phyloP scores from a whole-genome alignment of 1,140 invertebrate genomes.

The Drosophila asahinai region DNA sequence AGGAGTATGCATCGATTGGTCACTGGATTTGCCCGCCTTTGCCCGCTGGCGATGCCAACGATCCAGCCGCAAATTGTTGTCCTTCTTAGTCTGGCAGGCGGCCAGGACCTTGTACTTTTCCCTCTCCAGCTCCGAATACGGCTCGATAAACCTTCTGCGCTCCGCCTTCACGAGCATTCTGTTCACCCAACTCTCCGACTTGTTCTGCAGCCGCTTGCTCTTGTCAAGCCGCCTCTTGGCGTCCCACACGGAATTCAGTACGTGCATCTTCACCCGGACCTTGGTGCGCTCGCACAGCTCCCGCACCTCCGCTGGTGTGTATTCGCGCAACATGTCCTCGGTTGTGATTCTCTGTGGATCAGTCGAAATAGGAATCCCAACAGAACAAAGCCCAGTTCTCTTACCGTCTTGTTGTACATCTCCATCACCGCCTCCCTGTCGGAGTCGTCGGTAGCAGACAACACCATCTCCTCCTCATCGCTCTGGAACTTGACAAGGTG shows the following conservation, averaged over 20 bases:
- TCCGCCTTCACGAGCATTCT: constrained; percentile 51
- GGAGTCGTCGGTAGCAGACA: not conserved
- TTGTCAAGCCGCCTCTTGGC: constrained; percentile 36
- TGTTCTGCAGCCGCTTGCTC: constrained; percentile 34
- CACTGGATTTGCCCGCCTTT: not conserved
- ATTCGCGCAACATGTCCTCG: constrained; percentile 41
- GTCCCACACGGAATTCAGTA: constrained; percentile 46
- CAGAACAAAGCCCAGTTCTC: not conserved
- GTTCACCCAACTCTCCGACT: constrained; percentile 41
- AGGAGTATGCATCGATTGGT: not conserved
- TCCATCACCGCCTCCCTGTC: constrained; percentile 1
- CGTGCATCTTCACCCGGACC: constrained; percentile 40
- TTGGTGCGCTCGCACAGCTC: constrained; percentile 57
- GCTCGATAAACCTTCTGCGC: constrained; percentile 31
- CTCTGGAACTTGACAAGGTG: constrained; percentile 12
- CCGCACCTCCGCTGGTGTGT: constrained; percentile 20
- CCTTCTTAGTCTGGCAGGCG: constrained; percentile 34
- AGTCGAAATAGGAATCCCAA: no score
- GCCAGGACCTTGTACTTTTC: not conserved
- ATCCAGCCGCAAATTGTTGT: constrained; percentile 42
- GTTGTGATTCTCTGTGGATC: constrained; percentile 43
- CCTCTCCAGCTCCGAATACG: constrained; percentile 24
- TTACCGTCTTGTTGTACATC: constrained; percentile 9
- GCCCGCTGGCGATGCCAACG: constrained; percentile 17
- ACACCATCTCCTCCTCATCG: constrained; percentile 2